Conservation (phyloP, 2,888 invertebrate genomes). For the Drosophila nr. perissopoda region DNA sequence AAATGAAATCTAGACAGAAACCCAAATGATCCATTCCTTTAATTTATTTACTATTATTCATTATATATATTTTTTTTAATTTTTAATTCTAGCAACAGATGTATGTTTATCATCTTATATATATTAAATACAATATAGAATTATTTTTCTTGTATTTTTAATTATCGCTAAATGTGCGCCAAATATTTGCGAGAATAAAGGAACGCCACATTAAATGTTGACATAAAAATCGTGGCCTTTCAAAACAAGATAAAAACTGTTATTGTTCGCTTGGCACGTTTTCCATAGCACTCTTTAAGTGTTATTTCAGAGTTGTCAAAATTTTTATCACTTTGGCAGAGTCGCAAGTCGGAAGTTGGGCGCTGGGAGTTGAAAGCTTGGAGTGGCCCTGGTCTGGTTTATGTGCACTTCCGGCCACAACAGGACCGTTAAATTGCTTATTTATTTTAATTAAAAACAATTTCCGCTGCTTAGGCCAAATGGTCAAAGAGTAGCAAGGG, state of each 20-base stretch:
- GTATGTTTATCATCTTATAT: background rate
- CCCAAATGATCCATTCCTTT: background rate
- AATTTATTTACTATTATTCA: background rate
- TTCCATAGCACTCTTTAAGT: constrained; percentile 30
- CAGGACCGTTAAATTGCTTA: constrained; percentile 48
- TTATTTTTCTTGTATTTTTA: background rate
- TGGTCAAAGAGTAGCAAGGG: background rate
- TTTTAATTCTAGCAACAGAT: background rate
- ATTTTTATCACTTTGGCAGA: constrained; percentile 13
- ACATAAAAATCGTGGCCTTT: background rate
- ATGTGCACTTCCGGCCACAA: constrained; percentile 53
- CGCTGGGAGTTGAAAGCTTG: background rate
- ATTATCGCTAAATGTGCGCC: background rate
- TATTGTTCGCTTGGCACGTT: constrained; percentile 12
- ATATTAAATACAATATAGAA: background rate
- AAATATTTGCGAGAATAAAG: background rate
- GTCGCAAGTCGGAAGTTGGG: background rate
- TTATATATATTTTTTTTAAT: background rate
- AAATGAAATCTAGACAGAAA: background rate
- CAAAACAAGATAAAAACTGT: background rate
- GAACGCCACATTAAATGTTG: background rate
- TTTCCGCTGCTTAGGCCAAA: constrained; percentile 62
- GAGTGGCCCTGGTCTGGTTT: constrained; percentile 16
- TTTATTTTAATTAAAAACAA: constrained; percentile 75
- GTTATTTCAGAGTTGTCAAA: constrained; percentile 37